Base-by-base conservation (phyloP, 2,888 invertebrate genomes). In the Drepana falcataria region DNA sequence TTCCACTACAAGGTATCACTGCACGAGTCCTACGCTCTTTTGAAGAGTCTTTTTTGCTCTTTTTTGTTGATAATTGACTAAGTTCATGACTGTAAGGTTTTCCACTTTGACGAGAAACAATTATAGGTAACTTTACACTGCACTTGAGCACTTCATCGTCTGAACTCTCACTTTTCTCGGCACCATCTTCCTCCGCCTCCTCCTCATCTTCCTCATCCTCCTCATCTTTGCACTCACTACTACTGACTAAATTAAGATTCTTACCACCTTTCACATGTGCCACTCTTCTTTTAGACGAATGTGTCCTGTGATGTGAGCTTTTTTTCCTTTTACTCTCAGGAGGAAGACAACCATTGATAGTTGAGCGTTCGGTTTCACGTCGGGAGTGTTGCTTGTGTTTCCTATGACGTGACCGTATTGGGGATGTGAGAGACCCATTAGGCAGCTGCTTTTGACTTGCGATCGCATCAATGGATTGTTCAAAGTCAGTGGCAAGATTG, bases 11-110 rank as follows among this genome's bases (percentile, higher is more conserved):
- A 56, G 90, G 89, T 68, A 75, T 81, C 58, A 88, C 75, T 63
- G 81, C 73, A 79, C 81, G 83, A 75, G 83, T 83, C 73, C 81
- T 81, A 77, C 75, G 77, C 73, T 81, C 84, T 73, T 81, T 88
- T 51, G 66, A 65, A 52, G 79, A 79, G 67, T 81, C 77, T 62
- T 80, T 88, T 84, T 87, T 88, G 72, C 81, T 84, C 73, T 88
- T 89, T 85, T 86, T 91, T 66, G 87, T 83, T 68, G 89, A 89
- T 89, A 91, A 88, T 90, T 91, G 91, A 88, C 91, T 91, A 85
- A 91, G 90, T 87, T 90, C 82, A 85, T 91, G 91, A 83, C 91
- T 91, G 86, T 87, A 91, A 48, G 91, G 91, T 81, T 91, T 91
- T 62, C 91, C 91, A 82, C 88, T 88, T 63, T 84, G 85, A 53